These are phyloP conservation scores for Seriola dumerili DNA, from an alignment of 2,113 vertebrate genomes.

Conservation along the genomic window DNA sequence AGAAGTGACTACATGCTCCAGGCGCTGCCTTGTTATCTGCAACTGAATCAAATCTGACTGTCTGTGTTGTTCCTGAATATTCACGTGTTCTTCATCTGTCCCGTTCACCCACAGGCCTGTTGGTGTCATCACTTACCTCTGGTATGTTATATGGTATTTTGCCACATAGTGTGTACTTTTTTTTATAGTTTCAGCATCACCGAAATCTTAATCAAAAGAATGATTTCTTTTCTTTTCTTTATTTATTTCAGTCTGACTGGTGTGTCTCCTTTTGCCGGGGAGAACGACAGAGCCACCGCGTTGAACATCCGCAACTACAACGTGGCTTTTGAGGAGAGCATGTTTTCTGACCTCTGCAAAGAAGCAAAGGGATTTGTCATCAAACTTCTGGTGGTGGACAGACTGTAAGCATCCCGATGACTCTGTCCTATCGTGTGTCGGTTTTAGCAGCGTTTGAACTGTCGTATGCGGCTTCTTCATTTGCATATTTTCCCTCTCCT, in stretches of 20 bases:
- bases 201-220: neutral
- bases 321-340: slow-evolving; percentile 94
- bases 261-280: slow-evolving; percentile 94
- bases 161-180: neutral
- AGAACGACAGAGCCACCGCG: slow-evolving; percentile 91
- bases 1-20: slow-evolving; percentile 16
- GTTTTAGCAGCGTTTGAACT: neutral
- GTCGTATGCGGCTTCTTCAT: neutral
- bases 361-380: slow-evolving; percentile 96
- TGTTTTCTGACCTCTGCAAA: slow-evolving; percentile 91
- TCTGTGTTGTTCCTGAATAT: neutral
- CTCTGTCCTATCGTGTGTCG: neutral
- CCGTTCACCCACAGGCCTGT: slow-evolving; percentile 86
- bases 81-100: slow-evolving; percentile 2
- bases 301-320: slow-evolving; percentile 96
- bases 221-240: neutral
- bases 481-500: slow-evolving; percentile 1
- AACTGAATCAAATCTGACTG: slow-evolving; percentile 5
- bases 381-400: slow-evolving; percentile 93
- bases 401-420: slow-evolving; percentile 86
- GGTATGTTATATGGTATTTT: slow-evolving; percentile 83
- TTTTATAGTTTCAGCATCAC: neutral
- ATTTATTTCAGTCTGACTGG: slow-evolving; percentile 89
- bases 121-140: slow-evolving; percentile 94
- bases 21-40: slow-evolving; percentile 11